Evolutionary conservation across 2,888 invertebrate genomes (phyloP), one percentile per base, ranked within the genome.

Genomic region (Urechis unicinctus): DNA sequence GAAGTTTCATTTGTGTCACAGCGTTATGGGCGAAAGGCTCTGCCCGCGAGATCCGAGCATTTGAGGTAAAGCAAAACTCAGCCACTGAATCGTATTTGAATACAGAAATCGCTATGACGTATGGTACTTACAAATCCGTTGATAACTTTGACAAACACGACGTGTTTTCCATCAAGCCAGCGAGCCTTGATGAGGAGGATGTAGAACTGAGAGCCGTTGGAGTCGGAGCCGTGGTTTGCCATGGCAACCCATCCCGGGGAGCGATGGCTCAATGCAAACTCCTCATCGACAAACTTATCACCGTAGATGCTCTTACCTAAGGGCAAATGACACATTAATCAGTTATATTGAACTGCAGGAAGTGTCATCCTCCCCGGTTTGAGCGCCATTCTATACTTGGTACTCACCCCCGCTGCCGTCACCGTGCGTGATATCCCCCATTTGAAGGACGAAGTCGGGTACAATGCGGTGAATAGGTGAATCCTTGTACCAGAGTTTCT

Each of bases 151-250:
- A 77, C 78, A 58, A 78, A 78, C 3, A 75, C 77, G 1, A 78
- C 78, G 61, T 78, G 77, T 55, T 72, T 74, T 26, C 67, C 66
- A 59, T 78, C 76, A 45, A 78, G 61, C 75, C 76, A 78, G 52
- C 78, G 66, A 28, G 74, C 69, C 50, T 70, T 73, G 55, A 66
- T 72, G 26, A 78, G 66, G n/a, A 71, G 62, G 57, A 78, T 70
- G 67, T 74, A 77, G 68, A 78, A 78, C 66, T 78, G 78, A 3
- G 76, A 75, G 17, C 75, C 74, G 64, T 78, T 78, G 22, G 75
- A 75, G 65, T 78, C 75, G 55, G 58, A 60, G 24, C 78, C 78
- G 57, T 76, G 73, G 66, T 78, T 78, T 6, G 78, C 78, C 78
- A 78, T 78, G 53, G 77, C 70, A 6, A 78, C 70, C 65, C 74